phyloP scores from a whole-genome alignment of 1,140 invertebrate genomes.

The Phymorhynchus buccinoides region DNA sequence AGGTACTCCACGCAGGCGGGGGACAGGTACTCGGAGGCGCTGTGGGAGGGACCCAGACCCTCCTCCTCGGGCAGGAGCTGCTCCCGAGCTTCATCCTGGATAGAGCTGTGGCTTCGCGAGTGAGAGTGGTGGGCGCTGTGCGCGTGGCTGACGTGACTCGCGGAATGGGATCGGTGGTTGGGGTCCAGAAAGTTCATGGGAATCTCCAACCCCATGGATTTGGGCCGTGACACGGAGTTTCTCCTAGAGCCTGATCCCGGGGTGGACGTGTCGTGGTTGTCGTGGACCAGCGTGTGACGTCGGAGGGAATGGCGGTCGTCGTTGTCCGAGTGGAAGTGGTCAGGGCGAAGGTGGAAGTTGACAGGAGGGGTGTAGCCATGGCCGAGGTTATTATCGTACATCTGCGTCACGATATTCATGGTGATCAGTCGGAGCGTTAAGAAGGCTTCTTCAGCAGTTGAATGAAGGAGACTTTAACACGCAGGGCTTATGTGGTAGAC shows the following conservation, averaged over 20 bases:
- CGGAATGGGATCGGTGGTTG: background rate
- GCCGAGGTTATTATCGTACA: conserved; percentile 11
- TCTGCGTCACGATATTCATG: conserved; percentile 26
- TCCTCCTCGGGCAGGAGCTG: background rate
- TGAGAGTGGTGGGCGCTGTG: background rate
- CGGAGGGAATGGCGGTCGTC: background rate
- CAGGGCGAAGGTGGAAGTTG: conserved; percentile 16
- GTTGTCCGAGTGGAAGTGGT: background rate
- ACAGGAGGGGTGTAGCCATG: background rate
- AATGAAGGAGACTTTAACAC: too few species aligned
- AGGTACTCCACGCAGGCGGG: conserved; percentile 31
- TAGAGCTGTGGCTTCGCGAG: background rate
- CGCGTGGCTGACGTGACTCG: background rate
- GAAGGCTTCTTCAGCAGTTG: background rate
- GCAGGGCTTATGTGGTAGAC: too few species aligned
- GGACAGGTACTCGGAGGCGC: conserved; percentile 27
- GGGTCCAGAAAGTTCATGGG: background rate
- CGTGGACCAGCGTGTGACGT: conserved; percentile 12
- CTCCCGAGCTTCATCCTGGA: conserved; percentile 7
- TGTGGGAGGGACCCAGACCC: background rate
- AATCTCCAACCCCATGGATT: conserved; percentile 1
- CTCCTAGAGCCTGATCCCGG: background rate
- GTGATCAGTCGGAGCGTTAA: background rate
- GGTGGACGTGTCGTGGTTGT: background rate
- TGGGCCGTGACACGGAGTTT: background rate